Conservation (phyloP, 2,797 vertebrate genomes). For the Poecile montanus region DNA sequence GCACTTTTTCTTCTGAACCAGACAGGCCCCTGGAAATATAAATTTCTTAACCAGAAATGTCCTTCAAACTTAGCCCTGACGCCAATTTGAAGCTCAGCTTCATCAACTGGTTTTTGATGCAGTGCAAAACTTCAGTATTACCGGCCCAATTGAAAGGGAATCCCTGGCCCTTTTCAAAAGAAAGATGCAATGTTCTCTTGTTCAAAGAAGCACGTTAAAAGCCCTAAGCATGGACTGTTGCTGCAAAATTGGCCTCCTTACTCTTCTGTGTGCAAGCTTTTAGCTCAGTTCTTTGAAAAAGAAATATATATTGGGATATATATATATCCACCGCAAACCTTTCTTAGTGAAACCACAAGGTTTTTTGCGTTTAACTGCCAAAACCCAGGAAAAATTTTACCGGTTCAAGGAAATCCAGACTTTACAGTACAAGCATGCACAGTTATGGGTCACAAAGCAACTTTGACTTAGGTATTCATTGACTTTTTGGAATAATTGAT, state of each 20-base stretch:
- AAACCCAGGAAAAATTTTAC: not conserved
- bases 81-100: not conserved
- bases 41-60: slow-evolving; percentile 1
- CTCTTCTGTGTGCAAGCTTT: not conserved
- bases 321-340: not conserved
- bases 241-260: not conserved
- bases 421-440: not conserved
- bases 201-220: not conserved
- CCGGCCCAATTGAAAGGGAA: not conserved
- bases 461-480: not conserved
- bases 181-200: not conserved
- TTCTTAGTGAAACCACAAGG: slow-evolving; percentile 9
- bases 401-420: slow-evolving; percentile 27
- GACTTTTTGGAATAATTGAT: not conserved
- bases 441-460: not conserved
- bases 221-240: not conserved
- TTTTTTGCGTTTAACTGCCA: not conserved
- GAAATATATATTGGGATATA: not conserved
- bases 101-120: not conserved
- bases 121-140: not conserved
- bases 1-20: slow-evolving; percentile 7
- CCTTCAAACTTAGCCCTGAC: not conserved
- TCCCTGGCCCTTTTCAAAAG: not conserved
- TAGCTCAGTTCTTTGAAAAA: not conserved
- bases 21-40: not conserved